Conservation (phyloP, 2,113 vertebrate species). For the Ia io region DNA sequence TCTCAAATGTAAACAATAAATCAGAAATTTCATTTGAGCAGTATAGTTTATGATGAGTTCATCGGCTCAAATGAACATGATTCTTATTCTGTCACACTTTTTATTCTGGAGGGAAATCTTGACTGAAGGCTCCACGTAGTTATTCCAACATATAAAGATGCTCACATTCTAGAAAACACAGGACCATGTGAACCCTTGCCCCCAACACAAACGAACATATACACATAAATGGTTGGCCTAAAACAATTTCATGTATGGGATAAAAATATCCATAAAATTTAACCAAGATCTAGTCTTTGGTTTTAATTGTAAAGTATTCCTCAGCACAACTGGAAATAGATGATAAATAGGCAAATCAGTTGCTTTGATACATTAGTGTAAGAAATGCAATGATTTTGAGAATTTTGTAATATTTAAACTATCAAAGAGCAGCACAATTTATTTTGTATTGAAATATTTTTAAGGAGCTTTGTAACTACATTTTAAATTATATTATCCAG, state of each 20-base stretch:
- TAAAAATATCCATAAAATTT: not conserved
- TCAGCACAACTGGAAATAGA: not conserved
- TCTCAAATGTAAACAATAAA: conserved; percentile 7
- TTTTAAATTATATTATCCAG: not conserved
- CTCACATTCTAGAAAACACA: not conserved
- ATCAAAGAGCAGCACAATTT: not conserved
- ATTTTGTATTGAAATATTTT: not conserved
- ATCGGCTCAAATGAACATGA: not conserved
- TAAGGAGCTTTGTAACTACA: not conserved
- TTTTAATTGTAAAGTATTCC: not conserved
- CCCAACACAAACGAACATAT: not conserved
- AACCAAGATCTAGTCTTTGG: not conserved
- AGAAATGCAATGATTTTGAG: not conserved
- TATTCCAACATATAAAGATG: not conserved
- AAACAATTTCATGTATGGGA: not conserved
- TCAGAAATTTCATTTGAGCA: not conserved
- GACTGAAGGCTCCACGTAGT: not conserved
- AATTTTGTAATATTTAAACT: not conserved
- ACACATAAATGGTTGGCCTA: not conserved
- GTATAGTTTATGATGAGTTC: not conserved
- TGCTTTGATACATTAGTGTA: not conserved
- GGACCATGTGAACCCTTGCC: rapidly evolving
- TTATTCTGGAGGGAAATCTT: not conserved
- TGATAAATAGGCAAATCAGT: not conserved
- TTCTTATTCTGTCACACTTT: not conserved